These are phyloP conservation scores for Phorcus lineatus DNA, from an alignment of 2,888 invertebrate genomes.

Conservation along the genomic window DNA sequence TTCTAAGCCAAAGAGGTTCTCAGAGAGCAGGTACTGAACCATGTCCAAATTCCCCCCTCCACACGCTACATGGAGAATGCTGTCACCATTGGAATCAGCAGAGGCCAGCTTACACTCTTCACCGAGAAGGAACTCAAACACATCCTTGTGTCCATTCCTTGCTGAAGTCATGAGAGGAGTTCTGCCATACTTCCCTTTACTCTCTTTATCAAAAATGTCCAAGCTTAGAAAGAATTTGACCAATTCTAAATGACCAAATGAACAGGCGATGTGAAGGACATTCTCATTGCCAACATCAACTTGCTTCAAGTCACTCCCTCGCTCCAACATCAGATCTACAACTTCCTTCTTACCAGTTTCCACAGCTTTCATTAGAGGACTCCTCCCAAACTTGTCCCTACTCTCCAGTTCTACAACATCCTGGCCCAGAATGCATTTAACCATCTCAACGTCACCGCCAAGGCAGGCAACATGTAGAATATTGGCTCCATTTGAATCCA, in stretches of 20 bases:
- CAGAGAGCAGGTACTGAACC: background rate
- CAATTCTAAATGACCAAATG: background rate
- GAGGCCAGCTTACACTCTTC: background rate
- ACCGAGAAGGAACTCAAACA: background rate
- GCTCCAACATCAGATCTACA: background rate
- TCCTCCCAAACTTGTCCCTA: background rate
- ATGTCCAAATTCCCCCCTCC: background rate
- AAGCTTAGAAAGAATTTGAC: background rate
- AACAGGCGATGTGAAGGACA: background rate
- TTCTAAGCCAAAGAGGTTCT: background rate
- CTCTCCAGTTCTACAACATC: background rate
- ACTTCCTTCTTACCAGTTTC: background rate
- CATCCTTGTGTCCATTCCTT: background rate
- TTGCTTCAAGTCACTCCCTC: background rate
- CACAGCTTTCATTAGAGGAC: background rate
- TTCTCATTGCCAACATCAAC: background rate
- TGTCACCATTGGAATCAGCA: background rate
- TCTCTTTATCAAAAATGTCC: background rate
- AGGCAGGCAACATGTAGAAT: no score
- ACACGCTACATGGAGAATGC: background rate
- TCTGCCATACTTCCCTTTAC: background rate
- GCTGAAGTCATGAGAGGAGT: background rate
- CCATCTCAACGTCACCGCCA: no score
- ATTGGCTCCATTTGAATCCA: no score
- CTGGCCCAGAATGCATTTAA: background rate